Evolutionary conservation across 2,113 vertebrate genomes (phyloP).

Genomic region (Zapornia atra): DNA sequence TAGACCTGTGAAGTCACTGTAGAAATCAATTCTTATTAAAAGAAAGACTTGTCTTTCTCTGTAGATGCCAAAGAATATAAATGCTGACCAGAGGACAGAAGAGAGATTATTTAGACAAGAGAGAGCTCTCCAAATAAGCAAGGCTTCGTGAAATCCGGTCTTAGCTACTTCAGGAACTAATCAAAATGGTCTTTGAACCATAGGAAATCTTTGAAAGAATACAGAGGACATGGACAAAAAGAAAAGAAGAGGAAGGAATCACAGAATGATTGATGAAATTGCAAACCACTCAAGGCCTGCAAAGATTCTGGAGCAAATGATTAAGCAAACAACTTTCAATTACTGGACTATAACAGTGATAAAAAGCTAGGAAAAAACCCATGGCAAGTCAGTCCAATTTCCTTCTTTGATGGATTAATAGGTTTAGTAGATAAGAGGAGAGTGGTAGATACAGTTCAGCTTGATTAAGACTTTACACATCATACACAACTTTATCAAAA

Average conservation of each 20-base stretch:
- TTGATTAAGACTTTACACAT: background rate
- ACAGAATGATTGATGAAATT: background rate
- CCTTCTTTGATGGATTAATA: background rate
- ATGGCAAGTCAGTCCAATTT: background rate
- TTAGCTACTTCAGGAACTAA: background rate
- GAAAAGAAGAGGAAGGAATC: background rate
- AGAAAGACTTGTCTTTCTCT: background rate
- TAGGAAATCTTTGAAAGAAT: background rate
- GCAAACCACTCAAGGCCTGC: background rate
- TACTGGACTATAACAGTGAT: background rate
- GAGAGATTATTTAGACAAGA: background rate
- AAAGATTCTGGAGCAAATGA: background rate
- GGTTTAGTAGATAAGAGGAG: background rate
- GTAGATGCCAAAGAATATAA: background rate
- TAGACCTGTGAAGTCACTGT: background rate
- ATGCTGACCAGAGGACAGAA: background rate
- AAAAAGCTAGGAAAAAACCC: background rate
- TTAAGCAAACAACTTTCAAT: background rate
- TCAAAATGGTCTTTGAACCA: background rate
- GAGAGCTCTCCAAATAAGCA: background rate
- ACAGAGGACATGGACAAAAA: background rate
- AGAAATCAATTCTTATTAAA: background rate
- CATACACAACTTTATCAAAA: background rate
- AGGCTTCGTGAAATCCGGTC: background rate
- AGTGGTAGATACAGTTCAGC: background rate